phyloP scores from a whole-genome alignment of 2,113 vertebrate genomes.

The Pachyramphus minor region DNA sequence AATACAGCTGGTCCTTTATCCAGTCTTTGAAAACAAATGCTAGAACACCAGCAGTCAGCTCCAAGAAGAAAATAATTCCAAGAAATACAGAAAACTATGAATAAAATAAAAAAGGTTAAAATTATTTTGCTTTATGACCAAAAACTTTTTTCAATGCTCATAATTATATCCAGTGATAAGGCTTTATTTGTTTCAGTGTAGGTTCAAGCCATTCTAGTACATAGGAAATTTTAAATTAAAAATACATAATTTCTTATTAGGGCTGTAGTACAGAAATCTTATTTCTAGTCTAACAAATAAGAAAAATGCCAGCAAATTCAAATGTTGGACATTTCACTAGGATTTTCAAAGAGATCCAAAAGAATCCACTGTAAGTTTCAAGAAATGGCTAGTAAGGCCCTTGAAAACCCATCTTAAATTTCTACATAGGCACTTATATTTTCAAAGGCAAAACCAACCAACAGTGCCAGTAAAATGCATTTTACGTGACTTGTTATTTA shows the following conservation, averaged over 20 bases:
- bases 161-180: neutral
- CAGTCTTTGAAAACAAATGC: conserved; percentile 99
- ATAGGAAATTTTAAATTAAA: neutral
- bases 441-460: neutral
- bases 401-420: neutral
- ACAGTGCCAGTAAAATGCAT: neutral
- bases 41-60: conserved; percentile 94
- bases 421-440: neutral
- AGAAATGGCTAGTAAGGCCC: neutral
- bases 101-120: neutral
- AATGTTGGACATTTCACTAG: neutral
- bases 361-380: neutral
- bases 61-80: conserved; percentile 99
- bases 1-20: conserved; percentile 99
- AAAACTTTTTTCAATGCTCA: neutral
- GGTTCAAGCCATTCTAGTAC: neutral
- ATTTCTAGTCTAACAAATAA: conserved; percentile 29
- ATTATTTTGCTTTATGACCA: neutral
- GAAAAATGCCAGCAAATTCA: neutral
- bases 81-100: conserved; percentile 95
- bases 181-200: neutral
- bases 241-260: neutral
- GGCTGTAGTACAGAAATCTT: neutral
- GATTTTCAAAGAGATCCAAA: neutral
- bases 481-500: neutral